Evolutionary conservation across 2,797 vertebrate genomes (phyloP), one percentile per base, ranked within the genome.

Genomic region (Micromesistius poutassou): DNA sequence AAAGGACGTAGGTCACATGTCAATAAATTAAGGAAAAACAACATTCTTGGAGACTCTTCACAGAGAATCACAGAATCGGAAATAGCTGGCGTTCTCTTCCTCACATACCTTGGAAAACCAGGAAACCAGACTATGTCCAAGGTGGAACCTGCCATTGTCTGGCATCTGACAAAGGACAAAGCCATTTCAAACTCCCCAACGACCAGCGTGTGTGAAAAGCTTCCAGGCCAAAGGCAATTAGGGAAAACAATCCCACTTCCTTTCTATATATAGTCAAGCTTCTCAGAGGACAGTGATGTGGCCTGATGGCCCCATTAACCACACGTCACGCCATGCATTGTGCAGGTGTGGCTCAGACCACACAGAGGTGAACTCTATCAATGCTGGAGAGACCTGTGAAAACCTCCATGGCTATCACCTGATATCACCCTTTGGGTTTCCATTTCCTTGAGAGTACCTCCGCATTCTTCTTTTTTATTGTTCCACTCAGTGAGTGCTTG

Each of bases 191-290:
- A 82, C 85, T 81, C 83, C 71, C 73, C 66, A 81, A 76, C 77
- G 9, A 19, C 77, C 84, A 73, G 42, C 50, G 75, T 81, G 50
- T 87, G 84, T 86, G 88, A 88, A 85, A 85, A 71, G 75, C 82
- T 83, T 82, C 80, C 77, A 78, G 50, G 81, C 90, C 78, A 81
- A 86, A 88, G 87, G 89, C 89, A 81, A 83, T 88, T 62, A 62
- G 33, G 84, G 82, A 87, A 88, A 91, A 92, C 91, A 92, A 93
- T 89, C 84, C 81, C 70, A 77, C 83, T 89, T 92, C 88, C 82
- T 30, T 77, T 87, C 88, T 89, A 86, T 90, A 88, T 86, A 86
- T 87, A 89, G 84, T 77, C 9, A 68, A 25, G 72, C 83, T 82
- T 89, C 87, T 92, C 86, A 71, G 87, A 87, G 91, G 86, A 86